Evolutionary conservation across 1,140 invertebrate genomes (phyloP), one percentile per base, ranked within the genome.

Genomic region (Thaumatotibia leucotreta): DNA sequence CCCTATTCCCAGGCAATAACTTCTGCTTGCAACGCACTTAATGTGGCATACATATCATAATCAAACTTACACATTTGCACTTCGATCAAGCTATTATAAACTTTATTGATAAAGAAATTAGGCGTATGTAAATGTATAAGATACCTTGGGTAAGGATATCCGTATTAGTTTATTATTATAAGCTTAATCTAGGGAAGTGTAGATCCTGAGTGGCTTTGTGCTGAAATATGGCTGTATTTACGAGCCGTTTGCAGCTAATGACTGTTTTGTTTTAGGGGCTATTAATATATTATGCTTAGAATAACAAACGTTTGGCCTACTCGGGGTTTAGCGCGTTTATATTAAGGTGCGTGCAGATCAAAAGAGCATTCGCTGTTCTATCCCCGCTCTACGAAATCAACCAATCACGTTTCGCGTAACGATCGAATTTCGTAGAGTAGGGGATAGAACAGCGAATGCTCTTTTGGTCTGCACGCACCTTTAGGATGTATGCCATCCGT

Each of bases 101-200:
- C 39, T 4, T 45, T 45, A 45, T 20, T 9, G n/a, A 20, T 6
- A 8, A 9, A 20, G n/a, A 20, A 20, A 0, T 1, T 45, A 45
- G n/a, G 17, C 20, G 52, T 29, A 9, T 45, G n/a, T 29, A 3
- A 58, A 11, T 27, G 52, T 8, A 58, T 14, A n/a, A 2, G 17
- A n/a, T 2, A 58, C 29, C n/a, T 8, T 29, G 11, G 23, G 9
- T 22, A 24, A 54, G 14, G 6, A 45, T 58, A 58, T 58, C 24
- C 52, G 52, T 24, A 27, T 14, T 58, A 66, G 65, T 66, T 66
- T 66, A 66, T 66, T 66, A 66, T 66, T 66, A 62, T 66, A 66
- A 66, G 65, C 65, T 61, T 66, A 66, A 66, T 62, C 65, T 66
- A 61, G 45, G 65, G 65, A 66, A 62, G 65, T 66, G 61, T 62